Evolutionary conservation across 2,888 invertebrate species (phyloP).

Genomic region (Euzetes globulus): DNA sequence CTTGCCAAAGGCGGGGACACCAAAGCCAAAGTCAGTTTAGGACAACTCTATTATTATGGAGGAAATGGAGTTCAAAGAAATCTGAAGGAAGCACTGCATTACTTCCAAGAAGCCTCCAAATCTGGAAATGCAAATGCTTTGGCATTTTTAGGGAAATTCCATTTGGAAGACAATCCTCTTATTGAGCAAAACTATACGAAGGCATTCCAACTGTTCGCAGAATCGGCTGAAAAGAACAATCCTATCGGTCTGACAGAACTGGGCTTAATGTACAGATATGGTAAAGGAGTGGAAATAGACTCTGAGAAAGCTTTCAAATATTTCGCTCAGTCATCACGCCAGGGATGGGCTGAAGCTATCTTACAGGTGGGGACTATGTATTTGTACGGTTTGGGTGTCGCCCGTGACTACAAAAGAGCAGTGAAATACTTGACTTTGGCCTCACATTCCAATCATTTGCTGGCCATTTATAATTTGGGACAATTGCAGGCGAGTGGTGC

Average conservation of each 20-base stretch:
- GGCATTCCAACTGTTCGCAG: conserved; percentile 85
- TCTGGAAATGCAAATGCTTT: conserved; percentile 91
- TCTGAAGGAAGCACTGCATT: conserved; percentile 73
- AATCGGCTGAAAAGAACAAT: conserved; percentile 87
- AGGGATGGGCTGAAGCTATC: conserved; percentile 98
- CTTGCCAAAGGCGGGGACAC: conserved; percentile 96
- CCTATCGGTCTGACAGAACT: conserved; percentile 94
- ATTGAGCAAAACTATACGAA: conserved; percentile 88
- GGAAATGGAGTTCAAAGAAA: conserved; percentile 91
- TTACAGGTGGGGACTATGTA: conserved; percentile 95
- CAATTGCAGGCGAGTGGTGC: conserved; percentile 97
- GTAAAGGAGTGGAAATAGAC: conserved; percentile 72
- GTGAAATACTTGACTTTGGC: conserved; percentile 94
- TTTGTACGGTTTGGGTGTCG: conserved; percentile 79
- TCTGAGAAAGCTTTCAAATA: conserved; percentile 59
- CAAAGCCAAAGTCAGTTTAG: conserved; percentile 92
- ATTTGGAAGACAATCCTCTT: conserved; percentile 87
- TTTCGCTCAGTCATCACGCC: conserved; percentile 91
- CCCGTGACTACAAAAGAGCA: conserved; percentile 83
- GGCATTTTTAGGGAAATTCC: conserved; percentile 98
- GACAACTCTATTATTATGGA: conserved; percentile 94
- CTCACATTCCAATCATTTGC: conserved; percentile 91
- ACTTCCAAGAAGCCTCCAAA: conserved; percentile 86
- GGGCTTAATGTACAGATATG: conserved; percentile 92
- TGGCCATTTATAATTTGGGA: conserved; percentile 91